Conservation (phyloP, 2,797 vertebrate genomes). For the Ceryle rudis region DNA sequence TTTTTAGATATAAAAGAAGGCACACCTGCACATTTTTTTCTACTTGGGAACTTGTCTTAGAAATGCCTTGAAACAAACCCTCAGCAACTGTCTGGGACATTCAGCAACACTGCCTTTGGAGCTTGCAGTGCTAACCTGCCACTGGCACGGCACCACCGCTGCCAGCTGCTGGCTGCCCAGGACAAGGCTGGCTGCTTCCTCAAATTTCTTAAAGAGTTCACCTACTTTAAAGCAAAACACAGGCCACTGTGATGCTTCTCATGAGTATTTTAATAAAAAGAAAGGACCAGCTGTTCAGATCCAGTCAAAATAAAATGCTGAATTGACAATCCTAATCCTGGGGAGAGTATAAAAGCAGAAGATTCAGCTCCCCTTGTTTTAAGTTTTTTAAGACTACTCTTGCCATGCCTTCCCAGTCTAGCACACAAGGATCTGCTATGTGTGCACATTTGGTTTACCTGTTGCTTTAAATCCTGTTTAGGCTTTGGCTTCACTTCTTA, state of each 20-base stretch:
- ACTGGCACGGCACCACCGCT: neutral
- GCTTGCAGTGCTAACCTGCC: neutral
- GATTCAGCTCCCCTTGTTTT: neutral
- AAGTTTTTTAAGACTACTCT: neutral
- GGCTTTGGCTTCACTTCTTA: neutral
- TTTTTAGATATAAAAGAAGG: neutral
- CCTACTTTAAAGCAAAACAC: neutral
- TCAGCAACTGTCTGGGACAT: neutral
- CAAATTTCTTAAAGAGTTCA: neutral
- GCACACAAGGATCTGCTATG: neutral
- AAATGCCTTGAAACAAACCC: neutral
- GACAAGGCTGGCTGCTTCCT: neutral
- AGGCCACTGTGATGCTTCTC: neutral
- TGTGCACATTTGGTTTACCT: neutral
- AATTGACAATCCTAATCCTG: neutral
- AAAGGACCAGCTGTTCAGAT: neutral
- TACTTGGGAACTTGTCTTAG: neutral
- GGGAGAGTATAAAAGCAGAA: neutral
- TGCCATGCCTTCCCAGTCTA: neutral
- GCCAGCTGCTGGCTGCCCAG: neutral
- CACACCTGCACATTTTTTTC: neutral
- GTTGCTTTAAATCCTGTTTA: neutral
- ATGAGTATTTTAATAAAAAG: conserved; percentile 6
- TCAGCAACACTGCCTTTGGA: neutral
- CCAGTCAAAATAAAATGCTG: neutral